A percentile compares a stretch with the other conserved stretches of the same genome.
phyloP scores from a whole-genome alignment of 1,140 invertebrate genomes.

The Pachyrhynchus sulphureomaculatus region DNA sequence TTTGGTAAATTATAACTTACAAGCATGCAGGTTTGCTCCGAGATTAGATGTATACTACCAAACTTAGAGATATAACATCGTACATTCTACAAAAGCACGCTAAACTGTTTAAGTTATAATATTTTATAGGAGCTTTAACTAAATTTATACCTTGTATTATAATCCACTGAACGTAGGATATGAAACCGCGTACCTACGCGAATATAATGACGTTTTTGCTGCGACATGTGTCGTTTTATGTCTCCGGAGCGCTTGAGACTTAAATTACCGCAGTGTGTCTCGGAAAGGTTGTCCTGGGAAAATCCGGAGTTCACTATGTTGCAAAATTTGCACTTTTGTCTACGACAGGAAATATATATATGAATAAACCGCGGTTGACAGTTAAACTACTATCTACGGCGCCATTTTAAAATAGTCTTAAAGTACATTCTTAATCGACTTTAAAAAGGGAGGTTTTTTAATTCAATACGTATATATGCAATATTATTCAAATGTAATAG shows the following conservation, averaged over 20 bases:
- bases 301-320: not conserved
- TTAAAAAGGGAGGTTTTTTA: too few relatives aligned
- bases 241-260: slow-evolving; percentile 8
- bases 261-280: slow-evolving; percentile 8
- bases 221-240: slow-evolving; percentile 21
- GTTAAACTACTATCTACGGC: too few relatives aligned
- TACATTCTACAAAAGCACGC: slow-evolving; percentile 6
- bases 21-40: too few relatives aligned
- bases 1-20: too few relatives aligned
- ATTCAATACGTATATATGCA: too few relatives aligned
- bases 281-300: not conserved
- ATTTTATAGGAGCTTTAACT: slow-evolving; percentile 9
- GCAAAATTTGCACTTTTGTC: slow-evolving; percentile 15
- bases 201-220: slow-evolving; percentile 20
- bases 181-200: not conserved
- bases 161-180: not conserved
- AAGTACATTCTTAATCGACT: too few relatives aligned
- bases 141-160: slow-evolving; percentile 18
- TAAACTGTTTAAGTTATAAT: slow-evolving; percentile 16
- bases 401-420: too few relatives aligned
- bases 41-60: too few relatives aligned
- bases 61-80: slow-evolving; percentile 9
- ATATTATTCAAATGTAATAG: too few relatives aligned
- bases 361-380: too few relatives aligned
- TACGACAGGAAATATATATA: not conserved